Evolutionary conservation across 2,888 invertebrate genomes (phyloP), one percentile per base, ranked within the genome.

Genomic region (Tetragonula carbonaria): DNA sequence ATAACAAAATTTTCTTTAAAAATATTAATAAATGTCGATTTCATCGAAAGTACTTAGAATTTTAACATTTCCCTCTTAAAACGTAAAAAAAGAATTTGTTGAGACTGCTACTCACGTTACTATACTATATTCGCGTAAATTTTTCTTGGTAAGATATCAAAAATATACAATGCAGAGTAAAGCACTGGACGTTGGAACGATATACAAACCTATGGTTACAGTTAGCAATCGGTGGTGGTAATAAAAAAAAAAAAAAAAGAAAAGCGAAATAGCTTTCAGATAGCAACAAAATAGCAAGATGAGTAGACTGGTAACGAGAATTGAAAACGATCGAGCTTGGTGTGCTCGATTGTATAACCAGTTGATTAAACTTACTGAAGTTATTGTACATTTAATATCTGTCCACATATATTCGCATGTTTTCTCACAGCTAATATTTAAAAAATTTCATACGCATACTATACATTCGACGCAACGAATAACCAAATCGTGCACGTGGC

Each of bases 381-480:
- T 74, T 74, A 74, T 74, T 45, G 53, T 74, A 18, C 18, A 65
- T 74, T 74, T 38, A 55, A 74, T 55, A 74, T 14, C 18, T 74
- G 65, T 53, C 65, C 3, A n/a, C 74, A 23, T 55, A 53, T 65
- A 74, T 74, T 65, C 38, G 53, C 13, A 55, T 55, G 66, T 74
- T 66, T 53, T 28, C 28, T 6, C 23, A 0, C 50, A 13, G 3
- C 23, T 18, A 45, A 18, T 21, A n/a, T 63, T 63, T 63, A 51
- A 28, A 28, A 73, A 73, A 73, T 63, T 63, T 28, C 8, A 0
- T 16, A 21, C n/a, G 33, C 38, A 23, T 14, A 28, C 11, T 28
- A 8, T 62, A 59, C 21, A 63, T 21, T 16, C 16, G 18, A 63
- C 28, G 13, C 38, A 18, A 16, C 33, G 21, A 74, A 74, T 38